Conservation (phyloP, 2,113 vertebrate genomes). For the Tachysurus vachellii region DNA sequence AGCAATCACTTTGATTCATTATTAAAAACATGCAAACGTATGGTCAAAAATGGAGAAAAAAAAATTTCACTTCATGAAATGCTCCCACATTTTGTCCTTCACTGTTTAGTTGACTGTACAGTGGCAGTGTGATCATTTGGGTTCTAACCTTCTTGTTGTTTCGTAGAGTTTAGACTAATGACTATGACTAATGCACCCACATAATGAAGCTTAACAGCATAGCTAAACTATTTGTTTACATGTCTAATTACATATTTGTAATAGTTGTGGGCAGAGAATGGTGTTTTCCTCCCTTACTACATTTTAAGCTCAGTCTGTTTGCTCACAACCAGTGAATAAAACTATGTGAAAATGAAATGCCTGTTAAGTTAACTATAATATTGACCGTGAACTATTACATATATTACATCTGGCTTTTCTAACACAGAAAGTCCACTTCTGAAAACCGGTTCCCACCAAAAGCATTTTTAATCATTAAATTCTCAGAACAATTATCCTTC, state of each 20-base stretch:
- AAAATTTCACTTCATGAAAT: background rate
- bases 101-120: background rate
- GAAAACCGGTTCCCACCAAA: background rate
- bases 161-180: background rate
- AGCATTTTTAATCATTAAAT: background rate
- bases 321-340: background rate
- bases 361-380: background rate
- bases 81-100: background rate
- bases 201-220: background rate
- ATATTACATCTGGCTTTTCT: background rate
- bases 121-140: background rate
- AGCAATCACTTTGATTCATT: background rate
- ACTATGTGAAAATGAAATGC: background rate
- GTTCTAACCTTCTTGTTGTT: background rate
- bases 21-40: background rate
- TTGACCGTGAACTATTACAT: background rate
- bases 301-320: background rate
- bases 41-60: background rate
- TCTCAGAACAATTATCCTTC: background rate
- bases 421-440: background rate
- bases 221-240: background rate
- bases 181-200: background rate
- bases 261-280: background rate
- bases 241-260: background rate
- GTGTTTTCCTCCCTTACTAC: background rate